Percentiles rank a stretch among this genome's conserved stretches.
Evolutionary conservation across 2,113 vertebrate species (phyloP).

Genomic region (Phylloscopus trochiloides): DNA sequence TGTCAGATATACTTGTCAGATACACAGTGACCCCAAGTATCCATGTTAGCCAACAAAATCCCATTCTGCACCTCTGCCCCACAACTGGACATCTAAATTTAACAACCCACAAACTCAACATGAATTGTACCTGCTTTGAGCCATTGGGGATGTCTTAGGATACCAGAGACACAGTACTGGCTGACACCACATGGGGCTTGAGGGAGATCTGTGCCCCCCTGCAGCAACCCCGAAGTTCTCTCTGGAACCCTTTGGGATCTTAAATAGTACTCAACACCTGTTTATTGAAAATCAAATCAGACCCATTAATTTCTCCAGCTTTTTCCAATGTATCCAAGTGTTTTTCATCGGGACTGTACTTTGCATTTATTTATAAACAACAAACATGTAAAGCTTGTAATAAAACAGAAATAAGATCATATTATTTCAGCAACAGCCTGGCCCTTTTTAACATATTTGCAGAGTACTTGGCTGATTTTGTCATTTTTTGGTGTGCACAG

Average conservation of each 20-base stretch:
- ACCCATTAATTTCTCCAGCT: not conserved
- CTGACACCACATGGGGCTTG: not conserved
- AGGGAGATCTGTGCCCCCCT: not conserved
- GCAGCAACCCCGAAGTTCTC: not conserved
- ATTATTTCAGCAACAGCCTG: constrained; percentile 7
- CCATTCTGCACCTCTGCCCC: not conserved
- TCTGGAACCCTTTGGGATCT: not conserved
- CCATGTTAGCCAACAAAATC: not conserved
- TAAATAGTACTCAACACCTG: not conserved
- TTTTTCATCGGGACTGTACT: not conserved
- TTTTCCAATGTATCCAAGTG: not conserved
- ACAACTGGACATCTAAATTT: not conserved
- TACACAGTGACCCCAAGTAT: not conserved
- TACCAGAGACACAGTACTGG: accelerated
- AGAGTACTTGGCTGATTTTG: constrained; percentile 52
- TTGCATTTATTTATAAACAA: not conserved
- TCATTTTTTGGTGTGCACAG: constrained; percentile 52
- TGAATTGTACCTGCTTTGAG: not conserved
- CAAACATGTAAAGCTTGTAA: constrained; percentile 3
- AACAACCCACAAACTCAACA: not conserved
- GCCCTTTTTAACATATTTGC: constrained; percentile 31
- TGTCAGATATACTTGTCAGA: too few relatives aligned
- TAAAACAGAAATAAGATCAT: constrained; percentile 26
- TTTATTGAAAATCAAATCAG: not conserved
- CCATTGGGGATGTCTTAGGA: not conserved